Evolutionary conservation across 2,113 vertebrate species (phyloP), one percentile per base, ranked within the genome.

Genomic region (Oreochromis niloticus): DNA sequence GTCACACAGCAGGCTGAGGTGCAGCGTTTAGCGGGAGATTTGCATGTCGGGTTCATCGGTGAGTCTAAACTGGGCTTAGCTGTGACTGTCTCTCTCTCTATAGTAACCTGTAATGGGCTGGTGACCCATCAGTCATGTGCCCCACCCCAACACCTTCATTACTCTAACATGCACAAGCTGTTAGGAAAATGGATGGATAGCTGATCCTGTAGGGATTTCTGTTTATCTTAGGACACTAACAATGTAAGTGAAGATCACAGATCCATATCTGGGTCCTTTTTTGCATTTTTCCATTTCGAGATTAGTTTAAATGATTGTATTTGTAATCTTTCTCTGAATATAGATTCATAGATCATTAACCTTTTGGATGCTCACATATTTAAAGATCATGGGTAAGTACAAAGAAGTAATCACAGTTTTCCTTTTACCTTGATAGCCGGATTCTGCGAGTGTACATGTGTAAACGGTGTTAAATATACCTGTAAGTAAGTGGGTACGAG

Each of bases 401-500:
- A 78, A 50, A 78, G 24, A 78, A 32, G 71, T 30, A 50, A 30
- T 50, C 9, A 19, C 6, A 75, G 46, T 32, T 78, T 83, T 63
- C 0, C 63, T 68, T 43, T 78, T 56, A 11, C 17, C 78, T 3
- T 81, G 17, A 39, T 2, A 6, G 19, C 6, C 2, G 4, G 41
- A 48, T 50, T 56, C 39, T 84, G 11, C 1, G 4, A 66, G 39
- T 43, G 0, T 57, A 48, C 1, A 5, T 52, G 43, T 56, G 3
- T 6, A 68, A 61, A 57, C 6, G 1, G 22, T 81, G 24, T 19
- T 12, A 88, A 55, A 61, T 80, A 3, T 93, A 97, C 97, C 97
- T 97, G 93, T 52, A 97, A 81, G 9, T 50, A 66, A 16, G 1
- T 3, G 10, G 97, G 97, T 78, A 97, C 22, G 5, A 95, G 1